Evolutionary conservation across 2,797 vertebrate species (phyloP).

Genomic region (Hemibagrus guttatus): DNA sequence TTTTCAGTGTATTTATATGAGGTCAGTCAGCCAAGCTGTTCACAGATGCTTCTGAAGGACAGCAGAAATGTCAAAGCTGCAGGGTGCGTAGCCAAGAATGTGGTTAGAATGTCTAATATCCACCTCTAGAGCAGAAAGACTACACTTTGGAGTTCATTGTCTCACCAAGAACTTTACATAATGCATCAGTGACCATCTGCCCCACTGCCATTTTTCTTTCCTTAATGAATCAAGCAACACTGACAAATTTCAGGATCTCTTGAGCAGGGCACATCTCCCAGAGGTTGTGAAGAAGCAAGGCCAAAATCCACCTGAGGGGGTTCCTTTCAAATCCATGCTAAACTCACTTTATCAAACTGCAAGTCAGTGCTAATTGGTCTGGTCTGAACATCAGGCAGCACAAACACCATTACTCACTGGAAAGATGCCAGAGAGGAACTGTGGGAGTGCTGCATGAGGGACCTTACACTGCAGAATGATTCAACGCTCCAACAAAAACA

Average conservation of each 20-base stretch:
- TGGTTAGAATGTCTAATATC: background rate
- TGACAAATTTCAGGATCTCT: background rate
- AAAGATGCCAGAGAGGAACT: background rate
- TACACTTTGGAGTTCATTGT: background rate
- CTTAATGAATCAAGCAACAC: conserved; percentile 3
- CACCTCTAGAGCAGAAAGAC: background rate
- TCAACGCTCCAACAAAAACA: background rate
- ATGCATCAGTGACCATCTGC: background rate
- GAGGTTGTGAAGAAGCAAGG: conserved; percentile 25
- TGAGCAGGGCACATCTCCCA: background rate
- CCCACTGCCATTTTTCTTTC: background rate
- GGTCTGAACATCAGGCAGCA: conserved; percentile 21
- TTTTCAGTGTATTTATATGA: background rate
- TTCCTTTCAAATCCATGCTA: conserved; percentile 43
- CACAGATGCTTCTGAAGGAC: conserved; percentile 7
- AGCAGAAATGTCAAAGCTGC: conserved; percentile 12
- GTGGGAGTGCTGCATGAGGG: background rate
- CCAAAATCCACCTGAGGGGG: conserved; percentile 38
- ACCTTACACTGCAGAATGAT: background rate
- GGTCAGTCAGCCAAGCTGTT: background rate
- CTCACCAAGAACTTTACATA: background rate
- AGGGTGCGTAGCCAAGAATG: background rate
- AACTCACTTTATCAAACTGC: background rate
- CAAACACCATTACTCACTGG: background rate
- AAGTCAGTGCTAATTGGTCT: conserved; percentile 60